phyloP scores from a whole-genome alignment of 2,888 invertebrate genomes.

The Andrena camellia region DNA sequence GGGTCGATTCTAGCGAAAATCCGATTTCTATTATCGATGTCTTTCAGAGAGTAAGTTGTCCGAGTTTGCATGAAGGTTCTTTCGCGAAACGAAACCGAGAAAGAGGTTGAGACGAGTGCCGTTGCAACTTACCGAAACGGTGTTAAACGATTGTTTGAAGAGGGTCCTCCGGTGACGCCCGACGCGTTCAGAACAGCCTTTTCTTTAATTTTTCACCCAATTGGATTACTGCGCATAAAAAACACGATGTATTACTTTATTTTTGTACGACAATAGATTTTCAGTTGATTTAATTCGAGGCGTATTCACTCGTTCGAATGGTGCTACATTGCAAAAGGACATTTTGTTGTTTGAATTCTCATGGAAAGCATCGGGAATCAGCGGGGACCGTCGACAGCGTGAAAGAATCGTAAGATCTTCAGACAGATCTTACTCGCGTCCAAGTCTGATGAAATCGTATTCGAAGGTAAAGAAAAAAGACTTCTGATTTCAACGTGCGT shows the following conservation, averaged over 20 bases:
- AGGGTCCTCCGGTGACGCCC: constrained; percentile 33
- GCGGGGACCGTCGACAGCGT: constrained; percentile 44
- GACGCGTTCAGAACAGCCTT: constrained; percentile 27
- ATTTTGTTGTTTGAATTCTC: constrained; percentile 19
- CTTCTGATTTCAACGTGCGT: constrained; percentile 46
- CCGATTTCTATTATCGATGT: constrained; percentile 78
- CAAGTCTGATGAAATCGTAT: constrained; percentile 60
- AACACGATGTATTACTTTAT: constrained; percentile 41
- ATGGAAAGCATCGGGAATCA: constrained; percentile 47
- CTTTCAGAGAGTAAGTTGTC: constrained; percentile 76
- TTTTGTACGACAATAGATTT: constrained; percentile 20
- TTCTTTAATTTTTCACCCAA: constrained; percentile 5
- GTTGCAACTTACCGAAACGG: constrained; percentile 23
- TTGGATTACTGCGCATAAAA: neutral
- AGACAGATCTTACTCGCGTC: constrained; percentile 53
- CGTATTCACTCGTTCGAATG: constrained; percentile 32
- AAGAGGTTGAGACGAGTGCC: constrained; percentile 9
- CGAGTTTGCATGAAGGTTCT: constrained; percentile 55
- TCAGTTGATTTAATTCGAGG: constrained; percentile 2
- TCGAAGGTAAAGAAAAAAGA: constrained; percentile 39
- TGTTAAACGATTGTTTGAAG: neutral
- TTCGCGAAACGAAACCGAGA: constrained; percentile 40
- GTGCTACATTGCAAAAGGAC: constrained; percentile 42
- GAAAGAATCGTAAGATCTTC: constrained; percentile 48
- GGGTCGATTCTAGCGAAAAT: constrained; percentile 71